Evolutionary conservation across 1,140 invertebrate species (phyloP), one percentile per base, ranked within the genome.

Genomic region (Drosophila bocqueti): DNA sequence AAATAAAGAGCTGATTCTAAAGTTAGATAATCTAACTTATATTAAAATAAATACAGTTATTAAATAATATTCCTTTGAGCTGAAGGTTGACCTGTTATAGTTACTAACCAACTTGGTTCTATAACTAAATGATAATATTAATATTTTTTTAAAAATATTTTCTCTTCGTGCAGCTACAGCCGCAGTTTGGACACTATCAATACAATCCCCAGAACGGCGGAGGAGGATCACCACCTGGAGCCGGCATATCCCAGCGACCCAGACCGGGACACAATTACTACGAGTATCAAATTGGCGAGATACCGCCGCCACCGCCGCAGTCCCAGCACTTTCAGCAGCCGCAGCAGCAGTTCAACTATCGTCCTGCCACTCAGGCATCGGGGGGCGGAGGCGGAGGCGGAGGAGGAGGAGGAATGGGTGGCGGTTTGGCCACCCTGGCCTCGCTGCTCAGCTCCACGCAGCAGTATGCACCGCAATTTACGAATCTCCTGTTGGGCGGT

Each of bases 391-490:
- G 61, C 2, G 18, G 18, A 18, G 58, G 65, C 5, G 65, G 46
- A 18, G 58, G 61, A 1, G 18, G 18, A 18, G 58, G 65, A 8
- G 65, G 46, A 18, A 69, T 71, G 24, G 71, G 57, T 29, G 73
- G 74, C 4, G 81, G 87, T 55, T 55, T 92, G 49, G 87, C 91
- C 52, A 83, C 91, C 29, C 76, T 92, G 47, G 91, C 85, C 50
- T 92, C 91, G 29, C 57, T 92, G 57, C 59, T 87, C n/a, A 77
- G 68, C 60, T 69, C 81, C 16, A 86, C 86, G 21, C 89, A 91
- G 57, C 90, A 91, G 63, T 93, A 91, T 77, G 91, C 90, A 75
- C 90, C 85, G 60, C 90, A 92, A 83, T 92, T 92, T 87, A 86
- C 91, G 69, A 90, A 87, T 81, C 79, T 92, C 15, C 72, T 91